Conservation (phyloP, 2,888 invertebrate genomes). For the Adineta ricciae region DNA sequence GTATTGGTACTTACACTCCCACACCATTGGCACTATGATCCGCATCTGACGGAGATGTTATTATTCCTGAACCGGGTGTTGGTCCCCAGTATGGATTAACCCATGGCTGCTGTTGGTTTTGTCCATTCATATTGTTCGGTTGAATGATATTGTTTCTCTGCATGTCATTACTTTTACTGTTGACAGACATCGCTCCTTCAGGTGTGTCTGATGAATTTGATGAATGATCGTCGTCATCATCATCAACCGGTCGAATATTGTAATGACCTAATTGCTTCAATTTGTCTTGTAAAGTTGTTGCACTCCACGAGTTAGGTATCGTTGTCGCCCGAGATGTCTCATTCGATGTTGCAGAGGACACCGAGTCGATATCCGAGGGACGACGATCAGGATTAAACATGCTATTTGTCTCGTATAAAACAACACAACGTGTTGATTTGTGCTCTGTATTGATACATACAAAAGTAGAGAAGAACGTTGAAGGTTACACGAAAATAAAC, state of each 20-base stretch:
- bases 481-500: background rate
- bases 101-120: background rate
- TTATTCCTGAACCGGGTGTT: background rate
- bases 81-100: background rate
- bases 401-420: background rate
- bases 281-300: background rate
- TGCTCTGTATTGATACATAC: background rate
- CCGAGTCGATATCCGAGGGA: background rate
- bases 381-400: background rate
- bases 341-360: background rate
- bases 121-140: background rate
- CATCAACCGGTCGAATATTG: background rate
- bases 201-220: background rate
- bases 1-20: too few species aligned
- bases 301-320: background rate
- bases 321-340: background rate
- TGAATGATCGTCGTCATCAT: background rate
- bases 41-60: background rate
- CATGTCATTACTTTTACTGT: background rate
- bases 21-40: background rate
- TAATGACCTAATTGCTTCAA: background rate
- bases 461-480: background rate
- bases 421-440: background rate
- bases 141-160: background rate
- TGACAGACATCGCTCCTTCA: background rate